phyloP scores from a whole-genome alignment of 2,888 invertebrate genomes.

The Aphidius colemani region DNA sequence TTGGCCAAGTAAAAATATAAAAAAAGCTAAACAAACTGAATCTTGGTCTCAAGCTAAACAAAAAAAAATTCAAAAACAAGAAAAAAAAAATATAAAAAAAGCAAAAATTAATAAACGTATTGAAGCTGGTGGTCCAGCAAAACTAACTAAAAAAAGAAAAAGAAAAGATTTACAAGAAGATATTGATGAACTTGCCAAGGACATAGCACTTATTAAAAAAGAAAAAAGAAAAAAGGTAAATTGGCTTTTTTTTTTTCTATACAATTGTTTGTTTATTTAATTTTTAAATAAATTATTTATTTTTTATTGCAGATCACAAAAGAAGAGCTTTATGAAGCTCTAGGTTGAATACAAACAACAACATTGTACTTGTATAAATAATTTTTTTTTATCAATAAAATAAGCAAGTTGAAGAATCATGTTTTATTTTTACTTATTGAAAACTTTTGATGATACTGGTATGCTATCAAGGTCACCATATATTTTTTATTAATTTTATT shows the following conservation, averaged over 20 bases:
- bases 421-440: too few species aligned
- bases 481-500: too few species aligned
- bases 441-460: too few species aligned
- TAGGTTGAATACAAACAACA: constrained; percentile 39
- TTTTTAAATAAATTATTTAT: neutral
- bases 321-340: constrained; percentile 61
- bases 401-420: too few species aligned
- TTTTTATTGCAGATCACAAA: constrained; percentile 57
- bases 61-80: constrained; percentile 69
- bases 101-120: constrained; percentile 63
- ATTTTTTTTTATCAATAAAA: too few species aligned
- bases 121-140: constrained; percentile 50
- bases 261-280: constrained; percentile 6
- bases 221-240: constrained; percentile 79
- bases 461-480: too few species aligned
- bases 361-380: too few species aligned
- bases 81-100: constrained; percentile 68
- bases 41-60: constrained; percentile 81
- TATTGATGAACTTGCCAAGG: constrained; percentile 76
- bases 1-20: constrained; percentile 72
- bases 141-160: constrained; percentile 59
- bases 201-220: constrained; percentile 83
- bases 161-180: constrained; percentile 73
- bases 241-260: neutral
- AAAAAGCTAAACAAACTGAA: constrained; percentile 67